Conservation (phyloP, 2,797 vertebrate species). For the Pangasius djambal region DNA sequence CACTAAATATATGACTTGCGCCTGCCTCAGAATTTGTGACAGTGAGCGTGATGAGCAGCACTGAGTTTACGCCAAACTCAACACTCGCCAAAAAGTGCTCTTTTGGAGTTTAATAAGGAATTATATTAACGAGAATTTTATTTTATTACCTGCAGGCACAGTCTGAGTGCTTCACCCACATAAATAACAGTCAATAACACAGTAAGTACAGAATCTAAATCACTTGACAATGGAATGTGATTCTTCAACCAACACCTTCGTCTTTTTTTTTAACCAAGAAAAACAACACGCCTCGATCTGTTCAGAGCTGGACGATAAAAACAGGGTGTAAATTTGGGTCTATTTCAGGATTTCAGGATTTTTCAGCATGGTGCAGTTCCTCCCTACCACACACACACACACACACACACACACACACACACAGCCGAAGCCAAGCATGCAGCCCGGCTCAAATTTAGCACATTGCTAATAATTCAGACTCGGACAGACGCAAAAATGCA, state of each 20-base stretch:
- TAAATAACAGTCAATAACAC: slow-evolving; percentile 2
- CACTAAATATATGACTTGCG: no score
- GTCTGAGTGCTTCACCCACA: no score
- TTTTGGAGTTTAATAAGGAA: neutral
- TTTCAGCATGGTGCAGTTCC: neutral
- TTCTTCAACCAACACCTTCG: neutral
- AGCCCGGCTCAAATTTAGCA: neutral
- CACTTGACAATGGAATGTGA: neutral
- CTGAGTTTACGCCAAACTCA: neutral
- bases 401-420: slow-evolving; percentile 4
- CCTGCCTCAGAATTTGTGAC: neutral
- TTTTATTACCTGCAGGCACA: neutral
- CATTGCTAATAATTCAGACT: neutral
- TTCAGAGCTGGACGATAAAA: neutral
- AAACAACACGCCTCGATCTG: neutral
- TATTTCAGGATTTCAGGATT: slow-evolving; percentile 4
- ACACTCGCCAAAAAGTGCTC: neutral
- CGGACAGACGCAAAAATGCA: neutral
- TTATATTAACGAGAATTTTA: neutral
- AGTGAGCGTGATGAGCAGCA: neutral
- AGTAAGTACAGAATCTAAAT: neutral
- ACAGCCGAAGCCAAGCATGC: neutral
- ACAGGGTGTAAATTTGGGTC: neutral
- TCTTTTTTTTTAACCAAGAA: neutral
- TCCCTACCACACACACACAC: neutral